Percentiles rank a stretch among this genome's conserved stretches.
These are phyloP conservation scores for Physella acuta DNA, from an alignment of 1,140 invertebrate species.

Conservation along the genomic window DNA sequence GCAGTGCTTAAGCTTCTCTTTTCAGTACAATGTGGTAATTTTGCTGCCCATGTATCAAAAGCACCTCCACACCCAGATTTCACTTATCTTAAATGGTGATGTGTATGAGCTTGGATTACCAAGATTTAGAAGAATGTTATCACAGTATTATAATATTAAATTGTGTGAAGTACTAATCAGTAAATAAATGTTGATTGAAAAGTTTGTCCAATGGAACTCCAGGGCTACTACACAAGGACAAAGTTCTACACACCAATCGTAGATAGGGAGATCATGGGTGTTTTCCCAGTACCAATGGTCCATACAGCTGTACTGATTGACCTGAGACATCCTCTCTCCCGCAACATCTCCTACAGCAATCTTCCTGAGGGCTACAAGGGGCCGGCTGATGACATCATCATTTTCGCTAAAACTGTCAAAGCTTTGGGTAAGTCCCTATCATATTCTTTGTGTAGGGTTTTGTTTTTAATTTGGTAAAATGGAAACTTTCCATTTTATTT, in stretches of 20 bases:
- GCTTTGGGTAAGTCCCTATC: conserved; percentile 42
- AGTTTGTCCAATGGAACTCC: conserved; percentile 24
- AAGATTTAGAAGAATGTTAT: no score
- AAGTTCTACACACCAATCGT: conserved; percentile 84
- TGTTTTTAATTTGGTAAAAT: no score
- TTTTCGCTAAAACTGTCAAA: conserved; percentile 85
- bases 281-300: conserved; percentile 87
- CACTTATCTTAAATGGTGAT: no score
- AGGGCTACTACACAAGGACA: conserved; percentile 87
- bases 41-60: no score
- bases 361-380: conserved; percentile 68
- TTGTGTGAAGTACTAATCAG: no score
- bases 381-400: conserved; percentile 90
- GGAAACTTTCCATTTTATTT: no score
- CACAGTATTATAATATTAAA: no score
- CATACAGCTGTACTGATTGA: conserved; percentile 86
- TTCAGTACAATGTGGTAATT: no score
- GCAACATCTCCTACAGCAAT: conserved; percentile 75
- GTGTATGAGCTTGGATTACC: no score
- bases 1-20: no score
- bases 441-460: neutral
- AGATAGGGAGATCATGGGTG: conserved; percentile 72
- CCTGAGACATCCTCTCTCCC: conserved; percentile 66
- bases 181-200: no score
- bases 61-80: no score